These are phyloP conservation scores for Oreocharis arfaki DNA, from an alignment of 2,113 vertebrate genomes.

Conservation along the genomic window DNA sequence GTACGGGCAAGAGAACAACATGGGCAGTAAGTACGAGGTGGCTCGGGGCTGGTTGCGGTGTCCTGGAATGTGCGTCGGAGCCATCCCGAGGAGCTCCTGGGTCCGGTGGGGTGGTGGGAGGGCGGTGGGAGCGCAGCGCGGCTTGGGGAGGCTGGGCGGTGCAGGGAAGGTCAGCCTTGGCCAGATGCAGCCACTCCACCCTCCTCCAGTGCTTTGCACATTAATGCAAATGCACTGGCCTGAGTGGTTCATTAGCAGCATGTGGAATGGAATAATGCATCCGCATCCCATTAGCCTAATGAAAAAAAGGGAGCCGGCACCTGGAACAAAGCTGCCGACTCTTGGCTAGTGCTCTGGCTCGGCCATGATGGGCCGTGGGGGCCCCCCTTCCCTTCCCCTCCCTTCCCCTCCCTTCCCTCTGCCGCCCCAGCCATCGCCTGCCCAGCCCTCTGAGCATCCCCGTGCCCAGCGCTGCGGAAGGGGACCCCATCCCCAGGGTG, in stretches of 20 bases:
- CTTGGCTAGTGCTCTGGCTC: conserved; percentile 55
- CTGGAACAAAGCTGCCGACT: conserved; percentile 69
- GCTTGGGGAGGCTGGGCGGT: not conserved
- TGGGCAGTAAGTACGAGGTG: not conserved
- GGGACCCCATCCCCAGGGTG: not conserved
- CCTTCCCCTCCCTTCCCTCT: not conserved
- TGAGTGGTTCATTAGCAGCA: conserved; percentile 72
- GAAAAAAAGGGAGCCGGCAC: conserved; percentile 70
- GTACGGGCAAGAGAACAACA: not conserved
- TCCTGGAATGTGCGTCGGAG: conserved; percentile 30
- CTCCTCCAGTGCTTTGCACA: conserved; percentile 58
- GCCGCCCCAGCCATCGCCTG: not conserved
- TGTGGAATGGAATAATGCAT: conserved; percentile 71
- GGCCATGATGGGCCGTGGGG: conserved; percentile 5
- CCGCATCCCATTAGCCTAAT: conserved; percentile 73
- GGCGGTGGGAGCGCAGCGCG: not conserved
- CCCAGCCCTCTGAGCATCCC: not conserved
- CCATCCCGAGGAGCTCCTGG: conserved; percentile 3
- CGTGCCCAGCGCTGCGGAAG: not conserved
- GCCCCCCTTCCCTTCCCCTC: not conserved
- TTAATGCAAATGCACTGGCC: conserved; percentile 71
- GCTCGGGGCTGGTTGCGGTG: not conserved
- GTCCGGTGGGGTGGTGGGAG: not conserved
- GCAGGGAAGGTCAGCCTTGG: conserved; percentile 29
- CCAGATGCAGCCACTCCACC: conserved; percentile 57